Percentiles rank a stretch among this genome's conserved stretches.
These are phyloP conservation scores for Alitta virens DNA, from an alignment of 2,888 invertebrate genomes.

Conservation along the genomic window DNA sequence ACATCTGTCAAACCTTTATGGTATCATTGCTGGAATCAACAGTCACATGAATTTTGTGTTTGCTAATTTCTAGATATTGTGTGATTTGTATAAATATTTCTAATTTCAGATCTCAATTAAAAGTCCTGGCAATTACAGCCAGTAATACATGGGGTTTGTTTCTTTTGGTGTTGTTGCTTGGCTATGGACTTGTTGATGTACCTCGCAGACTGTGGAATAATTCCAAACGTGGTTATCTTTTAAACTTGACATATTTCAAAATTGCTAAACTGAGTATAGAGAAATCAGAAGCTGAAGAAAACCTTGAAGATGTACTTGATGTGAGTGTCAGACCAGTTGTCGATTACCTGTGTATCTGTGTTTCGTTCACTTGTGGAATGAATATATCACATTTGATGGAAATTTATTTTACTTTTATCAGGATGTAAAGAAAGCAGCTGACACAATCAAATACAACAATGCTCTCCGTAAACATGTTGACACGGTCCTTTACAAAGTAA, in stretches of 20 bases:
- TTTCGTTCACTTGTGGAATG: too few species aligned
- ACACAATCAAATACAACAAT: conserved; percentile 65
- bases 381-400: too few species aligned
- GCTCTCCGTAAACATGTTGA: conserved; percentile 78
- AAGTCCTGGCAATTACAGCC: conserved; percentile 95
- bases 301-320: conserved; percentile 90
- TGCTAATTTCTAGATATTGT: too few species aligned
- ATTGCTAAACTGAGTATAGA: conserved; percentile 91
- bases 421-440: conserved; percentile 80
- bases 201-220: conserved; percentile 85
- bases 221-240: conserved; percentile 78
- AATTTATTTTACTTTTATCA: conserved; percentile 53
- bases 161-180: conserved; percentile 84
- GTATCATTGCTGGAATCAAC: background rate
- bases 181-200: conserved; percentile 93
- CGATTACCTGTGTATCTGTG: too few species aligned
- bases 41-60: too few species aligned
- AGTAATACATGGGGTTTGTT: conserved; percentile 99
- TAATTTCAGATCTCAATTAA: conserved; percentile 72
- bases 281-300: conserved; percentile 95
- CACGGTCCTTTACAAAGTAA: conserved; percentile 79
- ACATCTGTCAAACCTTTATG: too few species aligned
- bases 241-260: conserved; percentile 87
- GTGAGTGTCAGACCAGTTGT: conserved; percentile 65
- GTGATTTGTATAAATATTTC: too few species aligned